A percentile compares a stretch with the other conserved stretches of the same genome.
phyloP scores from a whole-genome alignment of 1,140 invertebrate genomes.

The Drosophila nannoptera region DNA sequence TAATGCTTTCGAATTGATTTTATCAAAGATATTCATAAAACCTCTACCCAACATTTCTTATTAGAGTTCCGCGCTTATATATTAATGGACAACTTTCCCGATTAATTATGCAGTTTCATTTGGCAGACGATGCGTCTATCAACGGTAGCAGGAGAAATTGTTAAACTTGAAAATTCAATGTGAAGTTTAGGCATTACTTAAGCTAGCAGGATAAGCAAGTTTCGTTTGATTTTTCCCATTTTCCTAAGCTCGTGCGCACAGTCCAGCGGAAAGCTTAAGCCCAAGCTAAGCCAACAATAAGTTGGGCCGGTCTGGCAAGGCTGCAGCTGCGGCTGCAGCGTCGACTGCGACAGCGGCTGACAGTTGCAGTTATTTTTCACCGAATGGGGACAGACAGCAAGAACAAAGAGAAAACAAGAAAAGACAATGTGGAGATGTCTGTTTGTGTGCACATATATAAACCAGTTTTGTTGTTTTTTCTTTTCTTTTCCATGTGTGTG shows the following conservation, averaged over 20 bases:
- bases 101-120: no score
- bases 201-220: background rate
- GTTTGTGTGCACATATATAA: slow-evolving; percentile 45
- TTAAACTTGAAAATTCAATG: no score
- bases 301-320: slow-evolving; percentile 34
- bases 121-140: no score
- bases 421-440: slow-evolving; percentile 52
- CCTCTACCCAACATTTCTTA: no score
- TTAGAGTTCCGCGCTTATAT: no score
- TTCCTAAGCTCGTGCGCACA: slow-evolving; percentile 1
- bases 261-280: background rate
- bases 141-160: no score
- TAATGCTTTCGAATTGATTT: background rate
- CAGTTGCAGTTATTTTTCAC: slow-evolving; percentile 76
- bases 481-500: slow-evolving; percentile 1
- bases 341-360: slow-evolving; percentile 51
- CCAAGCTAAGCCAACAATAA: background rate
- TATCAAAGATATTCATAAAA: no score
- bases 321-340: slow-evolving; percentile 9
- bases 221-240: background rate
- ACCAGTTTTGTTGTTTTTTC: slow-evolving; percentile 59
- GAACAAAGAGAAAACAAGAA: slow-evolving; percentile 77
- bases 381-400: slow-evolving; percentile 70
- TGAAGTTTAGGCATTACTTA: background rate
- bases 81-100: no score